A percentile compares a stretch with the other conserved stretches of the same genome.
phyloP scores from a whole-genome alignment of 2,888 invertebrate genomes.

The Stenodema calcarata region DNA sequence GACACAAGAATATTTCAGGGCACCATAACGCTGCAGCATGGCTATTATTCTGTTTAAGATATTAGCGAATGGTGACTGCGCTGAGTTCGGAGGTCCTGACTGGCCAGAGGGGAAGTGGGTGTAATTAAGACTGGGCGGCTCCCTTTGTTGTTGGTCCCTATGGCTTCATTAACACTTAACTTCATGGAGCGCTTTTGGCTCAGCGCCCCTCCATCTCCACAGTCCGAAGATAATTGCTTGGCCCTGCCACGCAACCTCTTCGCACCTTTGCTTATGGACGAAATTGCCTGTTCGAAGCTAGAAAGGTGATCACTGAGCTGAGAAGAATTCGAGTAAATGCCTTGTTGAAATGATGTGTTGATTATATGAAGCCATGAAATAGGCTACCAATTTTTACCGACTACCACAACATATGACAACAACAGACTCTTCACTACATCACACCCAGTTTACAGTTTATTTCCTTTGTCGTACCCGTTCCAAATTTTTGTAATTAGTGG shows the following conservation, averaged over 20 bases:
- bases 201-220: neutral
- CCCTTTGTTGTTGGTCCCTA: slow-evolving; percentile 1
- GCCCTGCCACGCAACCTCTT: slow-evolving; percentile 26
- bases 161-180: slow-evolving; percentile 32
- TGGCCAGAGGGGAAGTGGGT: neutral
- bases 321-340: neutral
- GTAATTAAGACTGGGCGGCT: slow-evolving; percentile 13
- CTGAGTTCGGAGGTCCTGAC: neutral
- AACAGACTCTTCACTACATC: too few relatives aligned
- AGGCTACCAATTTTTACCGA: too few relatives aligned
- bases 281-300: neutral
- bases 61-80: neutral
- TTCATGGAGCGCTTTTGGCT: neutral
- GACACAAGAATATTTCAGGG: too few relatives aligned
- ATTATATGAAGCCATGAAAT: too few relatives aligned
- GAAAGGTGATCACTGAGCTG: neutral
- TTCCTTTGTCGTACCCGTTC: too few relatives aligned
- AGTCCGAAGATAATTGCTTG: slow-evolving; percentile 14
- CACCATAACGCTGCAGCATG: too few relatives aligned
- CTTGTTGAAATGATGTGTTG: too few relatives aligned
- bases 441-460: too few relatives aligned
- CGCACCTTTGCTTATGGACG: neutral
- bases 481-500: too few relatives aligned
- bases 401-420: too few relatives aligned
- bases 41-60: neutral